Evolutionary conservation across 2,888 invertebrate genomes (phyloP).

Genomic region (Drosophila picticornis): DNA sequence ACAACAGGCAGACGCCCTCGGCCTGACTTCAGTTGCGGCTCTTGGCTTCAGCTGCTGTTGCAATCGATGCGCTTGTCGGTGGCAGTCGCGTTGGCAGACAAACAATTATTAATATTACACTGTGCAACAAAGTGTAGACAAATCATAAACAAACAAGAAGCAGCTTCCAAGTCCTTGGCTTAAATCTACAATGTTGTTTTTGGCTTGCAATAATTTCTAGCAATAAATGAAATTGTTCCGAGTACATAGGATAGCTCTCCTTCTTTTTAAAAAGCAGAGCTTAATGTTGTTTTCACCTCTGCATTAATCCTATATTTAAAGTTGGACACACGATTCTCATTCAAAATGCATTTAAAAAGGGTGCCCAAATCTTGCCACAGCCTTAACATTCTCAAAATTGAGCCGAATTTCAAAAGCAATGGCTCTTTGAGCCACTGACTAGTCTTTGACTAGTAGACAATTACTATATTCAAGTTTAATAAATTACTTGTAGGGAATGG

Average conservation of each 20-base stretch:
- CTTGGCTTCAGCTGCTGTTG: slow-evolving; percentile 56
- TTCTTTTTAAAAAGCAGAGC: too few species aligned
- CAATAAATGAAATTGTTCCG: background rate
- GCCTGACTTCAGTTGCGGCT: slow-evolving; percentile 20
- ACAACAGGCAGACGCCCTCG: slow-evolving; percentile 14
- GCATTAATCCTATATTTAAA: background rate
- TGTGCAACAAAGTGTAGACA: slow-evolving; percentile 30
- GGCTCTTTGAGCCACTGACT: background rate
- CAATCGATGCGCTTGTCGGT: slow-evolving; percentile 64
- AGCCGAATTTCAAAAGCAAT: background rate
- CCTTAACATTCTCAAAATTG: background rate
- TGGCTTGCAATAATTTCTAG: background rate
- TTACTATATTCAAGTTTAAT: background rate
- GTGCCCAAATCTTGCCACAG: background rate
- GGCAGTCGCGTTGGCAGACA: slow-evolving; percentile 38
- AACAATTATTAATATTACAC: slow-evolving; percentile 54
- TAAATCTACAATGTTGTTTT: background rate
- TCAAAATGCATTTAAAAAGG: background rate
- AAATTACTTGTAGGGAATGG: background rate
- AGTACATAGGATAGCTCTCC: background rate
- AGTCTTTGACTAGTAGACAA: background rate
- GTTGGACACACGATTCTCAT: background rate
- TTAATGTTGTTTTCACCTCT: background rate
- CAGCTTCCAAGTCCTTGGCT: background rate
- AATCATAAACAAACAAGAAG: background rate